A percentile compares a stretch with the other conserved stretches of the same genome.
Evolutionary conservation across 2,113 vertebrate genomes (phyloP).

Genomic region (Naja naja): DNA sequence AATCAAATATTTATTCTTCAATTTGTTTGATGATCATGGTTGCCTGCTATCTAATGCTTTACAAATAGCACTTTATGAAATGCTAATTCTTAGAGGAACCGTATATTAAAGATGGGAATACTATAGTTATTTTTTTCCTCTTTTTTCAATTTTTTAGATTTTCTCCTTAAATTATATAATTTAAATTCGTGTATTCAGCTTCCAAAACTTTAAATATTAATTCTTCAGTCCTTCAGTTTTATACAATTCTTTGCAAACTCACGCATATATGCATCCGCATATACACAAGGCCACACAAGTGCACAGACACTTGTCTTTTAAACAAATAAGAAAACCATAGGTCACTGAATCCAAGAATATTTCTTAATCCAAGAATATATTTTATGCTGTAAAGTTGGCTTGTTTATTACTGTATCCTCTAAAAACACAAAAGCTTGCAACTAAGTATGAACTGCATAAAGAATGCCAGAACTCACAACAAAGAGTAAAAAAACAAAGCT

Average conservation of each 20-base stretch:
- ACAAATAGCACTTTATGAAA: background rate
- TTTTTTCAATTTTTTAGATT: background rate
- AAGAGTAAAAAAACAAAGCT: background rate
- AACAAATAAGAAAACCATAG: slow-evolving; percentile 32
- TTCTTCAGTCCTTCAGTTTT: slow-evolving; percentile 42
- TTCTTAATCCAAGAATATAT: slow-evolving; percentile 45
- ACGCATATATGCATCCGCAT: background rate
- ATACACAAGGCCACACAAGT: background rate
- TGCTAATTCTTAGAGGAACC: background rate
- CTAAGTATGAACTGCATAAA: slow-evolving; percentile 33
- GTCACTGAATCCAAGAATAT: slow-evolving; percentile 30
- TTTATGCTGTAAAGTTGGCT: slow-evolving; percentile 26
- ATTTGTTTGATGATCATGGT: background rate
- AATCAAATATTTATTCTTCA: background rate
- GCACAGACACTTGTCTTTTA: slow-evolving; percentile 36
- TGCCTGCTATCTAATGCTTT: background rate
- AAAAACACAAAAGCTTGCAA: slow-evolving; percentile 35
- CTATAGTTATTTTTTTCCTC: background rate
- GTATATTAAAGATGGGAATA: slow-evolving; percentile 25
- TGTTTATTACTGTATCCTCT: slow-evolving; percentile 16
- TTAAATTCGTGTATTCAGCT: background rate
- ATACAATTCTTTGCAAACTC: slow-evolving; percentile 20
- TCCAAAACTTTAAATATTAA: background rate
- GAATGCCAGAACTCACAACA: slow-evolving; percentile 13
- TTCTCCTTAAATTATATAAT: slow-evolving; percentile 5